phyloP scores from a whole-genome alignment of 1,140 invertebrate genomes.

The Drosophila seguyi region DNA sequence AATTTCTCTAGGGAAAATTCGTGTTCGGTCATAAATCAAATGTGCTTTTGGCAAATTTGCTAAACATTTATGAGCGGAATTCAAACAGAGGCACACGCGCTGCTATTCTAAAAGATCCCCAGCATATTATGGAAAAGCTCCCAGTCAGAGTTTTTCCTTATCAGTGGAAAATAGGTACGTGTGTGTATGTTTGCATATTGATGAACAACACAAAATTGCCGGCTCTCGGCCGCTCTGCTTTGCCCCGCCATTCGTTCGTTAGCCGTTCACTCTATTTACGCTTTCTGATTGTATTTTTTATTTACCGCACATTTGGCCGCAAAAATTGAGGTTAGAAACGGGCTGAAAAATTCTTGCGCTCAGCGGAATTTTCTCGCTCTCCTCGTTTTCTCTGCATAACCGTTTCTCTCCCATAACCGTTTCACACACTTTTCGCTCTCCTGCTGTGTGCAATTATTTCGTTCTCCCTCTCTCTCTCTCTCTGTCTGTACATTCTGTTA shows the following conservation, averaged over 20 bases:
- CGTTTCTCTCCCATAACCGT: constrained; percentile 63
- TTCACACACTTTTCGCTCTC: constrained; percentile 71
- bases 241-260: constrained; percentile 13
- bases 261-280: constrained; percentile 18
- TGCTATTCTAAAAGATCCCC: constrained; percentile 38
- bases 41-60: constrained; percentile 45
- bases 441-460: constrained; percentile 43
- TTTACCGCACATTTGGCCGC: constrained; percentile 57
- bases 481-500: constrained; percentile 53
- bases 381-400: constrained; percentile 32
- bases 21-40: constrained; percentile 48
- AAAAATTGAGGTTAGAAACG: constrained; percentile 53
- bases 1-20: constrained; percentile 10
- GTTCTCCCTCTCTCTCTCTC: constrained; percentile 10
- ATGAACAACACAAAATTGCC: constrained; percentile 52
- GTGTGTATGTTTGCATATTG: constrained; percentile 21
- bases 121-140: constrained; percentile 34
- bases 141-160: constrained; percentile 20
- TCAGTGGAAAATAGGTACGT: constrained; percentile 27
- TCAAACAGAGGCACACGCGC: constrained; percentile 34
- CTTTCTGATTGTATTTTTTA: constrained; percentile 52
- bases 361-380: constrained; percentile 14
- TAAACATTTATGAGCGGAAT: constrained; percentile 18
- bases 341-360: constrained; percentile 49
- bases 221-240: constrained; percentile 26